phyloP scores from a whole-genome alignment of 2,113 vertebrate genomes.

The Cyphomyrus plagiostoma region DNA sequence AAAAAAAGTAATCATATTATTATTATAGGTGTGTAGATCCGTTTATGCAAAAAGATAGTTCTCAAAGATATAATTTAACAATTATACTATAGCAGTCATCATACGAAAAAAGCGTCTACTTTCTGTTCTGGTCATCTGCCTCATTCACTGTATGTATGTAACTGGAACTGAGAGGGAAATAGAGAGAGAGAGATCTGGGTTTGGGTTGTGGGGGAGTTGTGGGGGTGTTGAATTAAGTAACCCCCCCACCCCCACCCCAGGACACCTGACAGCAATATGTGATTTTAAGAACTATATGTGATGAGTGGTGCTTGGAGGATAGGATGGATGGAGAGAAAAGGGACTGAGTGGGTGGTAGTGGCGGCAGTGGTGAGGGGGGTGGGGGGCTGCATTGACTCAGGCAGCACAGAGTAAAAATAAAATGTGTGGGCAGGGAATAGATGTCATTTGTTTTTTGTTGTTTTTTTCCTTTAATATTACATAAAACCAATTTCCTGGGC shows the following conservation, averaged over 20 bases:
- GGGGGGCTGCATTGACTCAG: constrained; percentile 72
- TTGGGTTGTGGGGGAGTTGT: constrained; percentile 51
- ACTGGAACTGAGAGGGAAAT: background rate
- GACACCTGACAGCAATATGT: constrained; percentile 27
- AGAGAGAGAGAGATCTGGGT: constrained; percentile 29
- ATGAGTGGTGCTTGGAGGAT: constrained; percentile 34
- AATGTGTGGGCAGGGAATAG: constrained; percentile 64
- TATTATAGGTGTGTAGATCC: background rate
- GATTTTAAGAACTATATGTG: constrained; percentile 34
- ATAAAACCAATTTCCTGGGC: constrained; percentile 42
- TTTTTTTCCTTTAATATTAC: constrained; percentile 36
- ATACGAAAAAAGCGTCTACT: background rate
- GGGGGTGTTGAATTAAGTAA: constrained; percentile 58
- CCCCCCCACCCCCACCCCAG: constrained; percentile 20
- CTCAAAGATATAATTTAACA: background rate
- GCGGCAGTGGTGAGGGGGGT: constrained; percentile 42
- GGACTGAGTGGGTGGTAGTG: constrained; percentile 56
- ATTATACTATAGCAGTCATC: background rate
- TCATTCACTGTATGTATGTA: background rate
- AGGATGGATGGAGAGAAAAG: constrained; percentile 23
- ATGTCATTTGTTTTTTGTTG: constrained; percentile 57
- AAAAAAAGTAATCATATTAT: background rate
- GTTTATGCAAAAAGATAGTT: background rate
- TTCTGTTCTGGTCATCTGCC: background rate
- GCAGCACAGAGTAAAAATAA: constrained; percentile 68